Conservation (phyloP, 37 sponge, comb jelly and placozoan genomes). For the Beroe forskalii region DNA sequence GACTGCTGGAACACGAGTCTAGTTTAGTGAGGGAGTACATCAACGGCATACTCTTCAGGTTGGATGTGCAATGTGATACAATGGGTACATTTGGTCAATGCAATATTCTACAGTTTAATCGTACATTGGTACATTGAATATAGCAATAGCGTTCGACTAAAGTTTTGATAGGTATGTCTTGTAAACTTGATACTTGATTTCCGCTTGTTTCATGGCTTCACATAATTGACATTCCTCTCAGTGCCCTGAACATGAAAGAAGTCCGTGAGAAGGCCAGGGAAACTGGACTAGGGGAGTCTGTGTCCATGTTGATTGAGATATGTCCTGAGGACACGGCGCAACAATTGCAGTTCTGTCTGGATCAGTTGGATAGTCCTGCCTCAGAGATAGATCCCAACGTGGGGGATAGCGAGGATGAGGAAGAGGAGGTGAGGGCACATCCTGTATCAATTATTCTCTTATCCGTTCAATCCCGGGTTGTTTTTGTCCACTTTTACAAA, state of each 20-base stretch:
- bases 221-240: no score
- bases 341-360: conserved; percentile 23
- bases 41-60: conserved; percentile 38
- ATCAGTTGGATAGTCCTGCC: conserved; percentile 26
- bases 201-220: no score
- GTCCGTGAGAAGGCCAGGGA: conserved; percentile 33
- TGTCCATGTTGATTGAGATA: conserved; percentile 14
- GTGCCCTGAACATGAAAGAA: conserved; percentile 6
- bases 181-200: no score
- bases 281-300: conserved; percentile 20
- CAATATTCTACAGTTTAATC: no score
- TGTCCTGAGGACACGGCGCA: neutral
- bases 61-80: no score
- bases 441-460: no score
- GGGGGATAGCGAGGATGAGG: conserved; percentile 63
- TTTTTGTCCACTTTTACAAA: no score
- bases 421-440: conserved; percentile 39
- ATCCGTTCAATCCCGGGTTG: no score
- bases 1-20: conserved; percentile 17
- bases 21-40: conserved; percentile 34
- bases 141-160: no score
- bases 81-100: no score
- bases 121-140: no score
- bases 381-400: neutral
- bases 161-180: no score